Evolutionary conservation across 2,888 invertebrate species (phyloP).

Genomic region (Dendrolimus pini): DNA sequence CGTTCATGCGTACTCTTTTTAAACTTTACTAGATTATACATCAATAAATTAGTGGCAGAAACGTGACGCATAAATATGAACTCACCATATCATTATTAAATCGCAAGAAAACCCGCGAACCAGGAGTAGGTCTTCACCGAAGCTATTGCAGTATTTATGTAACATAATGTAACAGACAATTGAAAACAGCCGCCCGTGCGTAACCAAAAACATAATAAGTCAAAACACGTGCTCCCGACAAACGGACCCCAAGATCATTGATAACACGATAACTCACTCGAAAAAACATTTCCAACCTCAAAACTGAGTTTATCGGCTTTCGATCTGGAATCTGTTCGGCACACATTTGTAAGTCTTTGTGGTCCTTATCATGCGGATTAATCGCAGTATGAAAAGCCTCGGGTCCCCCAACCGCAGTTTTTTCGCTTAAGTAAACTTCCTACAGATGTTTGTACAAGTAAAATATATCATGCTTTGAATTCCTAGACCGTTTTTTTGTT

Average conservation of each 20-base stretch:
- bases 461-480: conserved; percentile 17
- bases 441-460: conserved; percentile 31
- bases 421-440: conserved; percentile 41
- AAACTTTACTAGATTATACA: too few species aligned
- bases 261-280: conserved; percentile 50
- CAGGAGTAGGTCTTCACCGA: too few species aligned
- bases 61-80: too few species aligned
- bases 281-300: conserved; percentile 55
- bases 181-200: conserved; percentile 34
- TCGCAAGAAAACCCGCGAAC: too few species aligned
- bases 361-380: conserved; percentile 61
- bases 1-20: too few species aligned
- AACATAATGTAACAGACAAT: conserved; percentile 37
- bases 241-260: conserved; percentile 31
- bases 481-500: conserved; percentile 7
- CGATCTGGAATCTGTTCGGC: conserved; percentile 68
- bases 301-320: conserved; percentile 67
- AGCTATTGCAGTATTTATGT: background rate
- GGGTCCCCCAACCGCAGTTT: conserved; percentile 48
- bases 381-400: conserved; percentile 53
- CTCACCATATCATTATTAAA: too few species aligned
- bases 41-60: too few species aligned
- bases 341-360: conserved; percentile 62
- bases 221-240: conserved; percentile 62
- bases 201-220: conserved; percentile 52